A percentile compares a stretch with the other conserved stretches of the same genome.
These are phyloP conservation scores for Penaeus chinensis DNA, from an alignment of 1,140 invertebrate species.

Conservation along the genomic window DNA sequence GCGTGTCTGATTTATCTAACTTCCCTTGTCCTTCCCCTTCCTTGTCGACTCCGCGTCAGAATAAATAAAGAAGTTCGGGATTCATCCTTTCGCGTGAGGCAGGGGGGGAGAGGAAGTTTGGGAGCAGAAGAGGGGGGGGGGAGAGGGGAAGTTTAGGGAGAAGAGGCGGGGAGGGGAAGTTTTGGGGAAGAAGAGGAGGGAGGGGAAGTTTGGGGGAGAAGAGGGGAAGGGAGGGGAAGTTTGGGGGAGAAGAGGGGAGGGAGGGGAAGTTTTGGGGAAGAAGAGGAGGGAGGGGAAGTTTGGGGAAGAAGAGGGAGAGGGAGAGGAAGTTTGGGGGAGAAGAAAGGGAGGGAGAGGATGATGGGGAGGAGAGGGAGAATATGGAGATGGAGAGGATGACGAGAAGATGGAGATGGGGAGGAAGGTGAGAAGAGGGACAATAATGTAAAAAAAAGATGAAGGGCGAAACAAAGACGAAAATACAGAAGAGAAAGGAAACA, in stretches of 20 bases:
- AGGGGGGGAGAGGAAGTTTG: not conserved
- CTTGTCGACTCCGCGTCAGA: not conserved
- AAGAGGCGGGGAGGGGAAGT: not conserved
- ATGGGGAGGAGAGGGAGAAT: not conserved
- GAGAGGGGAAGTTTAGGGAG: not conserved
- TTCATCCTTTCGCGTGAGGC: not conserved
- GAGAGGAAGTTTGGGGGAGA: not conserved
- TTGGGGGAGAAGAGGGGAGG: too few relatives aligned
- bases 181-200: not conserved
- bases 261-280: too few relatives aligned
- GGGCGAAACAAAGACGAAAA: too few relatives aligned
- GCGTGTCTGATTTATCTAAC: not conserved
- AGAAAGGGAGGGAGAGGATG: not conserved
- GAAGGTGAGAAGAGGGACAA: too few relatives aligned
- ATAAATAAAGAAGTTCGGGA: too few relatives aligned
- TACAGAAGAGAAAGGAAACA: too few relatives aligned
- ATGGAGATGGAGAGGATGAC: not conserved
- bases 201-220: not conserved
- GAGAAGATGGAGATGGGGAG: too few relatives aligned
- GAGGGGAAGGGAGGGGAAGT: too few relatives aligned
- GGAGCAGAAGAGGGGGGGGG: not conserved
- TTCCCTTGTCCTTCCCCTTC: not conserved
- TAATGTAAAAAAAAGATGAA: too few relatives aligned
- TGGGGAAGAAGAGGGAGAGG: too few relatives aligned
- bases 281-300: too few relatives aligned